Evolutionary conservation across 2,113 vertebrate genomes (phyloP).

Genomic region (Trochalopteron elliotii): DNA sequence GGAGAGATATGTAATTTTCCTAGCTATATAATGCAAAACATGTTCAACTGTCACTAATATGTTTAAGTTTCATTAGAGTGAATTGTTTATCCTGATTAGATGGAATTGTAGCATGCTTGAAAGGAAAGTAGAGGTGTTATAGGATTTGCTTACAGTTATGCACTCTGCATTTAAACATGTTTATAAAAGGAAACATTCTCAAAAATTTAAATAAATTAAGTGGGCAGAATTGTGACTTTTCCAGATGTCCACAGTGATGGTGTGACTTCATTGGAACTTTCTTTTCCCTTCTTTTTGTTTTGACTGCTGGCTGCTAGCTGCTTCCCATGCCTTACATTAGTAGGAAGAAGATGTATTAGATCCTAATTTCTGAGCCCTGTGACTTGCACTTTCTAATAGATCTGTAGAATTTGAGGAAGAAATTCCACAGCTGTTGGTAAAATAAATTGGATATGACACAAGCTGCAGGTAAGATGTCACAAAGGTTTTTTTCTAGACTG

Average conservation of each 20-base stretch:
- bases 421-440: not conserved
- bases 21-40: slow-evolving; percentile 6
- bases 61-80: slow-evolving; percentile 2
- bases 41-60: slow-evolving; percentile 4
- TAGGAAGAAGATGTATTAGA: not conserved
- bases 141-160: not conserved
- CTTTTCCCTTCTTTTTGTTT: not conserved
- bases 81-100: not conserved
- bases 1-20: slow-evolving; percentile 28
- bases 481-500: not conserved
- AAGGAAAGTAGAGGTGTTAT: not conserved
- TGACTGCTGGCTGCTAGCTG: not conserved
- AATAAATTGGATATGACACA: not conserved
- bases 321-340: not conserved
- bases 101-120: not conserved
- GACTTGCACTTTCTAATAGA: not conserved
- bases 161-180: not conserved
- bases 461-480: not conserved
- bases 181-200: not conserved
- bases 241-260: not conserved
- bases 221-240: not conserved
- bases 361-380: not conserved
- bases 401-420: not conserved
- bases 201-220: not conserved
- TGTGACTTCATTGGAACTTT: not conserved